Evolutionary conservation across 1,140 invertebrate species (phyloP), one percentile per base, ranked within the genome.

Genomic region (Cephus cinctus): DNA sequence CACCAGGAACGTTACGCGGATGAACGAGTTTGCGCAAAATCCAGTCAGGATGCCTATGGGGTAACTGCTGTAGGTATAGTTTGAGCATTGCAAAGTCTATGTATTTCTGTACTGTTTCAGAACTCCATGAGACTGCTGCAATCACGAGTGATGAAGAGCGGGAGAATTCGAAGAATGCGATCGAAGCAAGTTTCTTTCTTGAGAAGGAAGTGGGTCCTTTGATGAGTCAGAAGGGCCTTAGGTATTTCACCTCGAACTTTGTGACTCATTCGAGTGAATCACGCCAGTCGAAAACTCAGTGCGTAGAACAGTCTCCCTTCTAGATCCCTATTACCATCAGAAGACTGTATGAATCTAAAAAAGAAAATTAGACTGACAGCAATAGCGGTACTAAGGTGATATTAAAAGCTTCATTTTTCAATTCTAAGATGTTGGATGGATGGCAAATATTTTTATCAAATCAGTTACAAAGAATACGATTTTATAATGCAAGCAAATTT

Each of bases 121-220:
- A n/a, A n/a, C n/a, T n/a, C n/a, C n/a, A n/a, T n/a, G n/a, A n/a
- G n/a, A n/a, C n/a, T n/a, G n/a, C n/a, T n/a, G n/a, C n/a, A n/a
- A n/a, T n/a, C n/a, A n/a, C n/a, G 5, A 11, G 32, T 18, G 15
- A 21, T 3, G 20, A 12, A 11, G 21, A 23, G 36, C 14, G 14
- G 21, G 38, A 18, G 21, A n/a, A 57, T 62, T 41, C 54, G 40
- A 56, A 47, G 56, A 62, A 62, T 57, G 54, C 53, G 38, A 54
- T 49, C 53, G 18, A n/a, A 27, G 6, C 32, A 38, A 48, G 36
- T 50, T 35, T 35, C 35, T 54, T 31, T 38, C 56, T 20, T 34
- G 31, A 47, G 35, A 22, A 16, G 25, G n/a, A 38, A 6, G 16
- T 20, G 25, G 30, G 41, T 32, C 41, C 41, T 30, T 43, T 15